Conservation (phyloP, 2,113 vertebrate genomes). For the Balaeniceps rex region DNA sequence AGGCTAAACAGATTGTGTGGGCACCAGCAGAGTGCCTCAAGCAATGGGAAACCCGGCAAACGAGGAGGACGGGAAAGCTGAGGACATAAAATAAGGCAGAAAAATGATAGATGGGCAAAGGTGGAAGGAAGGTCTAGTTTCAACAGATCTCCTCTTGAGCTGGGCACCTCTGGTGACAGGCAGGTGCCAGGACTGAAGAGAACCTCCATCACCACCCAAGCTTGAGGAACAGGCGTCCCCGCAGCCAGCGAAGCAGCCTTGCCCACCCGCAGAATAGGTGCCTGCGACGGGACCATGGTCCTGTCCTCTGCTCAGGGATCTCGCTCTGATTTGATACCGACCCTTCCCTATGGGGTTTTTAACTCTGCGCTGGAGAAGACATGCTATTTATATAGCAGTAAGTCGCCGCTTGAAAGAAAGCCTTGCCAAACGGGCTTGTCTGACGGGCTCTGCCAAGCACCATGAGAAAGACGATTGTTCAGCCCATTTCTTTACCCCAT, state of each 20-base stretch:
- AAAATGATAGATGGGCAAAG: not conserved
- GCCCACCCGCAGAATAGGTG: rapidly evolving
- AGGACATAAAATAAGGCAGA: not conserved
- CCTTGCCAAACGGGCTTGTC: not conserved
- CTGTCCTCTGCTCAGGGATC: not conserved
- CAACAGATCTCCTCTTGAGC: not conserved
- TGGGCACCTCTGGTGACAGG: not conserved
- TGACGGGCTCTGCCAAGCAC: not conserved
- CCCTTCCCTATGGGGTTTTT: not conserved
- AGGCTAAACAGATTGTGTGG: not conserved
- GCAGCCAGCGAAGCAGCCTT: not conserved
- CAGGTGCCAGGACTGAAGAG: not conserved
- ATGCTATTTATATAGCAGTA: not conserved
- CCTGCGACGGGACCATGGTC: not conserved
- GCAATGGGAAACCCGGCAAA: not conserved
- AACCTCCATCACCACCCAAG: not conserved
- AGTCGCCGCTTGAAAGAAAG: not conserved
- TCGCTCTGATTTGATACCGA: not conserved
- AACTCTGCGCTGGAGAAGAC: not conserved
- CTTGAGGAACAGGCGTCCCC: not conserved
- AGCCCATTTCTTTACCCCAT: not conserved
- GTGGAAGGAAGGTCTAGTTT: not conserved
- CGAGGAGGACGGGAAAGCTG: not conserved
- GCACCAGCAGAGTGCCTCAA: not conserved
- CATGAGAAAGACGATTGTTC: not conserved